Evolutionary conservation across 2,113 vertebrate species (phyloP), one percentile per base, ranked within the genome.

Genomic region (Dipodomys ordii): DNA sequence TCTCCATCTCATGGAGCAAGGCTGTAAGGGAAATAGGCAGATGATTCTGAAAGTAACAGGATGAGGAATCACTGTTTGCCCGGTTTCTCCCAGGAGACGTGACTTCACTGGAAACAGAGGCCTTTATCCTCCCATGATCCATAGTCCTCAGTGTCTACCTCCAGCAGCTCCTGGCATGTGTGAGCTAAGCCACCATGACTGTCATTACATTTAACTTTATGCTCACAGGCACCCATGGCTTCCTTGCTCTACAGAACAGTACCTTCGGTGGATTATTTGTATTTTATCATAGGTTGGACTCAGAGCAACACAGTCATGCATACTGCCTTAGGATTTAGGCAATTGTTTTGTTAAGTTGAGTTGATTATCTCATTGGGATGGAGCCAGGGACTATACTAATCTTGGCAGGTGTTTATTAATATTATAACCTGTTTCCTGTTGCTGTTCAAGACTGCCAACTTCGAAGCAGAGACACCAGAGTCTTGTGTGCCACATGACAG

Each of bases 371-470:
- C 71, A 2, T 13, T 97, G 96, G 96, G 91, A 95, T 86, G 96
- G 84, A 88, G 97, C 95, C 95, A 97, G 53, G 35, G 96, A 95
- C 95, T 93, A 94, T 80, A 96, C 92, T 95, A 97, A 96, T 94
- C 87, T 95, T 88, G 89, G 94, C 92, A 98, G 95, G 95, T 98
- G 95, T 97, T 98, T 97, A 98, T 98, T 97, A 97, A 95, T 96
- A 96, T 93, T 89, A 88, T 85, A 97, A 96, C 27, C 92, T 83
- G 95, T 94, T 98, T 98, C 95, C 95, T 98, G 82, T 83, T 0
- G 1, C 62, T 15, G 4, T 96, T 96, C 95, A 83, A 95, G 93
- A 96, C 90, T 60, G 11, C 93, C 91, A 96, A 77, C 81, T 97
- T 96, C 74, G 95, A 97, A 97, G 88, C 4, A 62, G 84, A 97